phyloP scores from a whole-genome alignment of 2,797 vertebrate genomes.

The Pristis pectinata region DNA sequence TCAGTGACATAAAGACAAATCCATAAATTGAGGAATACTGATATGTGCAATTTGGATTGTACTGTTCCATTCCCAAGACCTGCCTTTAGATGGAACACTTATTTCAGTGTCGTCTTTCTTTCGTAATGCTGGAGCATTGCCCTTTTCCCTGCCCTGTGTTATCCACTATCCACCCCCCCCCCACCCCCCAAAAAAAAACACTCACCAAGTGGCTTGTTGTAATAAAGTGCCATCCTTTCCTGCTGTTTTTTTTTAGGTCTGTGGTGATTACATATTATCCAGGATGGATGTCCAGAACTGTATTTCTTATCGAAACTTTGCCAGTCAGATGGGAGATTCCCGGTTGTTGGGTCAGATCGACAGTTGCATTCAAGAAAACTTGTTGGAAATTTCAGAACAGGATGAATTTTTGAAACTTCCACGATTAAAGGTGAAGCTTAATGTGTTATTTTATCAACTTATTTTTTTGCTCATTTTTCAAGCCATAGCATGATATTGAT shows the following conservation, averaged over 20 bases:
- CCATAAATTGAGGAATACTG: no score
- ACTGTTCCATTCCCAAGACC: no score
- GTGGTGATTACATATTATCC: slow-evolving; percentile 92
- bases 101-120: neutral
- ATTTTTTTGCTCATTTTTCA: neutral
- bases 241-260: slow-evolving; percentile 66
- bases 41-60: no score
- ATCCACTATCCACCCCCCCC: neutral
- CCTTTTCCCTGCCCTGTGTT: no score
- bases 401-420: slow-evolving; percentile 98
- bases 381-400: slow-evolving; percentile 87
- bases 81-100: neutral
- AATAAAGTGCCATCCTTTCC: neutral
- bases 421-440: slow-evolving; percentile 76
- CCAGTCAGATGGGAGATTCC: slow-evolving; percentile 82
- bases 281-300: slow-evolving; percentile 85
- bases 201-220: neutral
- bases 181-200: no score
- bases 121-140: neutral
- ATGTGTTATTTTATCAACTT: no score
- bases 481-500: neutral
- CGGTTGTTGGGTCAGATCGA: slow-evolving; percentile 87
- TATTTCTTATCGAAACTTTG: slow-evolving; percentile 92
- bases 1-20: no score
- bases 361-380: slow-evolving; percentile 88